Evolutionary conservation across 1,140 invertebrate genomes (phyloP).

Genomic region (Drosophila lowei): DNA sequence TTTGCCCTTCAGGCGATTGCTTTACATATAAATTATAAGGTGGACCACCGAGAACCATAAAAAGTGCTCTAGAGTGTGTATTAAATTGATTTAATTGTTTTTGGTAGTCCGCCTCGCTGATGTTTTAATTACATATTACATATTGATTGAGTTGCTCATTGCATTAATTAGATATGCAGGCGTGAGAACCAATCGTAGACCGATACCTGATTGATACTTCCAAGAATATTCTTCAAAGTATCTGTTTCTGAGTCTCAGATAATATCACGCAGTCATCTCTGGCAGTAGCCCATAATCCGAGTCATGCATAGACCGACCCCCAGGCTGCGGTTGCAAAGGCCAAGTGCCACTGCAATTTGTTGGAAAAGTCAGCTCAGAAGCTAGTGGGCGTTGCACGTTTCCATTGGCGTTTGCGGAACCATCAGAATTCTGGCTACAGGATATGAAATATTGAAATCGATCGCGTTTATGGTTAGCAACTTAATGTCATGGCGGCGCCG

Average conservation of each 20-base stretch:
- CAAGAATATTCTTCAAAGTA: not conserved
- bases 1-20: no score
- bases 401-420: conserved; percentile 48
- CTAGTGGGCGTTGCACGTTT: conserved; percentile 19
- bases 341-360: conserved; percentile 73
- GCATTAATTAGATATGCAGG: not conserved
- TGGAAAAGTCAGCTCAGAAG: conserved; percentile 23
- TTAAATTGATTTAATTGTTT: conserved; percentile 11
- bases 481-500: conserved; percentile 63
- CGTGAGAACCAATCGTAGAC: not conserved
- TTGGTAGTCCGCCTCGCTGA: not conserved
- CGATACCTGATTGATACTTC: not conserved
- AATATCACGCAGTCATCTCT: conserved; percentile 9
- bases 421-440: conserved; percentile 40
- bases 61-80: conserved; percentile 7
- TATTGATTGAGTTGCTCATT: conserved; percentile 15
- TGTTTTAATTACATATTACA: conserved; percentile 22
- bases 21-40: no score
- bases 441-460: conserved; percentile 62
- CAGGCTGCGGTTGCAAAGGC: conserved; percentile 46
- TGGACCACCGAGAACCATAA: not conserved
- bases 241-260: not conserved
- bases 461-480: conserved; percentile 24
- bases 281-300: conserved; percentile 12
- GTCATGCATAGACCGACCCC: conserved; percentile 21